Evolutionary conservation across 2,113 vertebrate species (phyloP).

Genomic region (Collichthys lucidus): DNA sequence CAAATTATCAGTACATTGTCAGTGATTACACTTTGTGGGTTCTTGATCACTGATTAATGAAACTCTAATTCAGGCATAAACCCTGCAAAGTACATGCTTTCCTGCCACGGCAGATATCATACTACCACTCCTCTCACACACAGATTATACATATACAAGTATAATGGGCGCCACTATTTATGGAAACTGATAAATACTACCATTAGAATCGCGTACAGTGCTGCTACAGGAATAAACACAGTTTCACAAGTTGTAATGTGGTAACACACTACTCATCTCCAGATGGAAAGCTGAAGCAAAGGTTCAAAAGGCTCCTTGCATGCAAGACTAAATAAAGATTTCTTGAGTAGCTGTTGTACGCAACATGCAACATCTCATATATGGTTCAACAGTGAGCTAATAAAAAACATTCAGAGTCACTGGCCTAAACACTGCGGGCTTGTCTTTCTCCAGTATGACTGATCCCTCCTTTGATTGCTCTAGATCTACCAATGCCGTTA

Average conservation of each 20-base stretch:
- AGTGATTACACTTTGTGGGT: neutral
- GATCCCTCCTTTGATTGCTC: too few species aligned
- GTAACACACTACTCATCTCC: conserved; percentile 1
- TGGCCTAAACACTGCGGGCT: neutral
- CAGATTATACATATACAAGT: neutral
- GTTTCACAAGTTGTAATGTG: conserved; percentile 16
- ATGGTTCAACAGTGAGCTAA: conserved; percentile 2
- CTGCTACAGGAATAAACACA: neutral
- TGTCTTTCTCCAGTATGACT: neutral
- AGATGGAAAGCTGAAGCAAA: conserved; percentile 36
- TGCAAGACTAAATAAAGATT: conserved; percentile 10
- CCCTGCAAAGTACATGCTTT: neutral
- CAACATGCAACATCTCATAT: neutral
- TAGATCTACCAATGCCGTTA: too few species aligned
- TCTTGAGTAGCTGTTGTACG: neutral
- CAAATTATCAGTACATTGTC: neutral
- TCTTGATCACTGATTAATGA: conserved; percentile 19
- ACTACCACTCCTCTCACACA: neutral
- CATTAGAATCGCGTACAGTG: conserved; percentile 1
- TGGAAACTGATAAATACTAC: conserved; percentile 1
- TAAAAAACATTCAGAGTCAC: neutral
- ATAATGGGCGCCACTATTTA: neutral
- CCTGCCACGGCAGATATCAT: neutral
- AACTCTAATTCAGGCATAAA: conserved; percentile 12
- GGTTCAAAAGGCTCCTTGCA: conserved; percentile 10